Evolutionary conservation across 2,888 invertebrate species (phyloP).

Genomic region (Xestia xanthographa): DNA sequence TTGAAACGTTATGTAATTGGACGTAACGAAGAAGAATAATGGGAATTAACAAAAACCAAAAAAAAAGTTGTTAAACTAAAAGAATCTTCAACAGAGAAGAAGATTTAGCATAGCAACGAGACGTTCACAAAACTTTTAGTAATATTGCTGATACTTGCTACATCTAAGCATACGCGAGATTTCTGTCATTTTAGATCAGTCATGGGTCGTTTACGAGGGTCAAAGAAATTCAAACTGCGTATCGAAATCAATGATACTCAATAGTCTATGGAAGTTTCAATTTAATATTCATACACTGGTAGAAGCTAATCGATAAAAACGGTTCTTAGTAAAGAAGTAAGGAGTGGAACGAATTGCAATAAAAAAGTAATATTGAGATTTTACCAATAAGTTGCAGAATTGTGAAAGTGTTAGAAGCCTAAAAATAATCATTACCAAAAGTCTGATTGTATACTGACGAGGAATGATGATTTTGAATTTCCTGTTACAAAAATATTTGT

Average conservation of each 20-base stretch:
- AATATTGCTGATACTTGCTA: conserved; percentile 31
- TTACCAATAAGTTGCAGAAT: conserved; percentile 12
- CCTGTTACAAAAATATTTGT: conserved; percentile 20
- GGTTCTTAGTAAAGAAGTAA: conserved; percentile 50
- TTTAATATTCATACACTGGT: conserved; percentile 57
- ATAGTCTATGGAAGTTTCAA: conserved; percentile 43
- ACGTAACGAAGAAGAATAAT: conserved; percentile 5
- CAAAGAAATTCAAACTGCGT: conserved; percentile 56
- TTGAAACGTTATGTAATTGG: conserved; percentile 20
- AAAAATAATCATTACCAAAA: conserved; percentile 6
- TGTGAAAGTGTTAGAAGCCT: conserved; percentile 40
- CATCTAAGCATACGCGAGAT: conserved; percentile 41
- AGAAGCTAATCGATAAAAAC: conserved; percentile 65
- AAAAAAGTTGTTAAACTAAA: background rate
- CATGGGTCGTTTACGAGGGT: conserved; percentile 53
- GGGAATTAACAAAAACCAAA: background rate
- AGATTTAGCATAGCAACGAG: conserved; percentile 36
- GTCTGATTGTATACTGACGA: background rate
- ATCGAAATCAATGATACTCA: conserved; percentile 47
- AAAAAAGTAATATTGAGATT: conserved; percentile 19
- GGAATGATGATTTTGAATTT: conserved; percentile 7
- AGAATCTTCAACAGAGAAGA: conserved; percentile 1
- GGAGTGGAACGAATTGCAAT: conserved; percentile 42
- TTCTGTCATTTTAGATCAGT: conserved; percentile 57
- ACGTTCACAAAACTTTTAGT: conserved; percentile 26